Base-by-base conservation (phyloP, 2,797 vertebrate genomes). In the Tenualosa ilisha region DNA sequence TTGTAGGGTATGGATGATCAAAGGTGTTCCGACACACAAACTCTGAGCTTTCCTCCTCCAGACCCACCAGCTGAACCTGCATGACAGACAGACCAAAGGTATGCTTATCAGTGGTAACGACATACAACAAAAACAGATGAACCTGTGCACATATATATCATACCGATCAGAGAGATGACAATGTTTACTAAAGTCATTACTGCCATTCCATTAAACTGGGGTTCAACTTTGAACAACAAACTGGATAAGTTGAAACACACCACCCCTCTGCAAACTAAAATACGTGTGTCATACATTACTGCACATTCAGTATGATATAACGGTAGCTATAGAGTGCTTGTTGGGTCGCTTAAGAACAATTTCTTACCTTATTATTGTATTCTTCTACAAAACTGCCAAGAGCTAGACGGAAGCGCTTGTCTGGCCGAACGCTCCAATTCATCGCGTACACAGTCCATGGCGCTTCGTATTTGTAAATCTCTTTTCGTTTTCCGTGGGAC, bases 401-500 rank as follows among this genome's bases (percentile, higher is more conserved):
- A 0, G 98, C 98, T 92, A 99, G 91, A 0, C 98, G 96, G 91
- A 99, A 99, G 90, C 98, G 97, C 92, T 99, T 99, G 95, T 99
- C 98, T 1, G 98, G 98, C 72, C 98, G 96, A 87, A 99, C 98
- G 92, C 98, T 99, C 98, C 98, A 99, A 95, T 99, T 99, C 98
- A 99, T 99, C 84, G 98, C 98, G 86, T 99, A 99, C 13, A 99
- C 98, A 82, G 98, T 99, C 98, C 98, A 99, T 85, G 98, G 98
- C 85, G 98, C 98, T 93, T 99, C 98, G 91, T 99, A 99, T 93
- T 99, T 99, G 93, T 99, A 99, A 93, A 99, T 99, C 93, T 99
- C 98, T 97, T 99, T 99, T 96, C 98, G 96, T 93, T 99, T 99
- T 85, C 98, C 98, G 97, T 99, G 98, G 89, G 97, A 99, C 98